phyloP scores from a whole-genome alignment of 2,113 vertebrate genomes.

The Lanius ludovicianus region DNA sequence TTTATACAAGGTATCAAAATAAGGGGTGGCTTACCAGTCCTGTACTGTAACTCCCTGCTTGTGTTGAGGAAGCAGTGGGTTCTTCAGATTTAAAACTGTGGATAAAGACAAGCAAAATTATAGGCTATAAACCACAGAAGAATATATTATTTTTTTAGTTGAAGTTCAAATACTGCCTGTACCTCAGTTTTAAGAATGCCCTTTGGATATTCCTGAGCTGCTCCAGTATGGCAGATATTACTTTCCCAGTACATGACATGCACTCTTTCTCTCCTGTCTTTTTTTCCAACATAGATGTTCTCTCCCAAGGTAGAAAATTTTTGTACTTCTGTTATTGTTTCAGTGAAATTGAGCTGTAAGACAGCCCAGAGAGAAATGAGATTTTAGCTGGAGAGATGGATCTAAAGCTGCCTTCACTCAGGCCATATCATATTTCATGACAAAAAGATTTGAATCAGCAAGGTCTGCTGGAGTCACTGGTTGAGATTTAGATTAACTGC shows the following conservation, averaged over 20 bases:
- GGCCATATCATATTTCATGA: not conserved
- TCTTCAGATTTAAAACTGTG: not conserved
- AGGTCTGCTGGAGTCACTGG: not conserved
- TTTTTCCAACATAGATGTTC: not conserved
- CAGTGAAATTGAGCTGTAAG: conserved; percentile 9
- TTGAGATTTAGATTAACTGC: not conserved
- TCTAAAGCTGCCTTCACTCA: not conserved
- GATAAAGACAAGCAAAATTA: conserved; percentile 25
- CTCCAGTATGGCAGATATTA: not conserved
- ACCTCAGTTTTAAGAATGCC: not conserved
- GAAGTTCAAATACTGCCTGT: not conserved
- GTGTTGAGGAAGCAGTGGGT: not conserved
- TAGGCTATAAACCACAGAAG: not conserved
- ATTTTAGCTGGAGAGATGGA: not conserved
- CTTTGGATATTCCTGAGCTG: not conserved
- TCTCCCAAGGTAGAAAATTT: conserved; percentile 19
- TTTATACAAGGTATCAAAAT: not conserved
- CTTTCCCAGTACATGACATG: not conserved
- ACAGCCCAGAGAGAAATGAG: conserved; percentile 1
- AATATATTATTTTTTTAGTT: not conserved
- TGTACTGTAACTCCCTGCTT: not conserved
- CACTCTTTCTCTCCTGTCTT: not conserved
- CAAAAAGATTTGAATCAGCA: not conserved
- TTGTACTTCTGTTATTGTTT: not conserved
- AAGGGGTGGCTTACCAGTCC: not conserved